Base-by-base conservation (phyloP, 2,888 invertebrate species). In the Mimachlamys varia region DNA sequence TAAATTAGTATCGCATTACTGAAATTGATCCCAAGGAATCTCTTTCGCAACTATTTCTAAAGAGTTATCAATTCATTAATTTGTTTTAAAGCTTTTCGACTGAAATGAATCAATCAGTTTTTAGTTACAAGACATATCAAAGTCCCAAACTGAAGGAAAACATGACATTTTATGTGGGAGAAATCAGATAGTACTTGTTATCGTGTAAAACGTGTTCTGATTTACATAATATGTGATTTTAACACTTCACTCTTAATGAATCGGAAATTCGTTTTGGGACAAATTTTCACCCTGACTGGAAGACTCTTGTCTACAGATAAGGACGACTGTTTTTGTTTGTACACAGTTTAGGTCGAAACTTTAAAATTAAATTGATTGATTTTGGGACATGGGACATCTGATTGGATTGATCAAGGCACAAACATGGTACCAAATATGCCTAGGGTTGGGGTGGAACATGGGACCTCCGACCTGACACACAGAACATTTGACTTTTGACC, bases 1-100 rank as follows among this genome's bases (percentile, higher is more conserved):
- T 76, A 27, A 76, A 76, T 76, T 76, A 76, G 76, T 76, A 76
- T 76, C 76, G 33, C 76, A 76, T 76, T 76, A 76, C 76, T 76
- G 76, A 76, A 76, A 76, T 76, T 76, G 76, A 76, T 76, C 76
- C 76, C 76, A 12, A 12, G 33, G 22, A 76, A 76, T 76, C 76
- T 76, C 76, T 33, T 76, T 76, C 76, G 27, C 76, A 76, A 33
- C 33, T 27, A 76, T 33, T 76, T 33, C 76, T 76, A 76, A 76
- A 76, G 76, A 76, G 27, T 76, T 76, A 76, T 76, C 76, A 33
- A 27, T 76, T 76, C 22, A 76, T 76, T 76, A 76, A 76, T 76
- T 76, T 76, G 76, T 76, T 76, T 76, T 76, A 76, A 76, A 76
- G 76, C 33, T 76, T 76, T 44, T 76, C 76, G 12, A 76, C 33